These are phyloP conservation scores for Leptinotarsa texana DNA, from an alignment of 1,140 invertebrate genomes.

Conservation along the genomic window DNA sequence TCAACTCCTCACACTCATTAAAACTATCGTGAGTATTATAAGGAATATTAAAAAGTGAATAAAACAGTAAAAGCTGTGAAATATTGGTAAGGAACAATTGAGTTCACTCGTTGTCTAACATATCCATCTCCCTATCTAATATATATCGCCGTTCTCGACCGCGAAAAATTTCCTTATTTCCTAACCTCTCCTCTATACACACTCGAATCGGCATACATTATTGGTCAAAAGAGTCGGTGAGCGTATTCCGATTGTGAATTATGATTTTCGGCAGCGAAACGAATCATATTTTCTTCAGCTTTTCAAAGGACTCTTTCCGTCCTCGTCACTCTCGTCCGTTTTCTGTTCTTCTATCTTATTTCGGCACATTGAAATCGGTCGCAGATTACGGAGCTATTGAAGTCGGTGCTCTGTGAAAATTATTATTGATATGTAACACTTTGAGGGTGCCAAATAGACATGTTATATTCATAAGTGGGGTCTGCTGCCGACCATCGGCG, in stretches of 20 bases:
- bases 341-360: slow-evolving; percentile 28
- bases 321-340: slow-evolving; percentile 25
- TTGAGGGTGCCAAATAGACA: slow-evolving; percentile 56
- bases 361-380: slow-evolving; percentile 39
- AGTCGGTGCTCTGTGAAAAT: slow-evolving; percentile 49
- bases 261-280: slow-evolving; percentile 51
- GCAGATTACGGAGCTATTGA: slow-evolving; percentile 48
- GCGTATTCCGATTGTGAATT: slow-evolving; percentile 53
- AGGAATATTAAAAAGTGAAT: too few species aligned
- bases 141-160: background rate
- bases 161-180: background rate
- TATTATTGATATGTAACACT: slow-evolving; percentile 56
- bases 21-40: too few species aligned
- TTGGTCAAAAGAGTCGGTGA: slow-evolving; percentile 52
- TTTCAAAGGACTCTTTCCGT: slow-evolving; percentile 45
- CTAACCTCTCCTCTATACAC: slow-evolving; percentile 23
- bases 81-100: too few species aligned
- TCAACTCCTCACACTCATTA: too few species aligned
- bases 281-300: slow-evolving; percentile 54
- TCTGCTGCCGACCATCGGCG: slow-evolving; percentile 2
- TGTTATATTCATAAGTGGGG: slow-evolving; percentile 56
- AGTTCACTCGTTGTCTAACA: too few species aligned
- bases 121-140: too few species aligned
- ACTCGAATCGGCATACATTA: slow-evolving; percentile 49
- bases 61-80: too few species aligned